Percentiles rank a stretch among this genome's conserved stretches.
phyloP scores from a whole-genome alignment of 1,140 invertebrate species.

The Brachionus paranguensis region DNA sequence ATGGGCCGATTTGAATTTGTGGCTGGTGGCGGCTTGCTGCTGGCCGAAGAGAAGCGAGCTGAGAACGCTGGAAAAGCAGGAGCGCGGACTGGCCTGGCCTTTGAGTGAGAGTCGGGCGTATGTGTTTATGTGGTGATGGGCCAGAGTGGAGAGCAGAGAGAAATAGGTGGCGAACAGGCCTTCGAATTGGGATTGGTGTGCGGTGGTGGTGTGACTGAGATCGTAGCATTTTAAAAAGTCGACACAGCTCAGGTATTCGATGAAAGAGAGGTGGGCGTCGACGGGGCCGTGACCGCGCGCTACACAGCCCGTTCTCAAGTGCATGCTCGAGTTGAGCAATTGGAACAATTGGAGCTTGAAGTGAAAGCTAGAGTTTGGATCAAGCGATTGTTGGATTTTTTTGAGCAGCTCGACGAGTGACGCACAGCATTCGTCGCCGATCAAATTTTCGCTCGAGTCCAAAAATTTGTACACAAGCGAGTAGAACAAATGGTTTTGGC shows the following conservation, averaged over 20 bases:
- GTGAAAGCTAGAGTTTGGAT: not conserved
- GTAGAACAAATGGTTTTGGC: not conserved
- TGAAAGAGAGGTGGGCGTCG: conserved; percentile 71
- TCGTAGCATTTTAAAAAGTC: conserved; percentile 60
- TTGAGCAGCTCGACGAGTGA: conserved; percentile 42
- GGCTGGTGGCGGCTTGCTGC: no score
- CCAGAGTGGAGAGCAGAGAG: not conserved
- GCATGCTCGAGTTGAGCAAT: not conserved
- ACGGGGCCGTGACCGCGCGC: conserved; percentile 67
- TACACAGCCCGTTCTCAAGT: conserved; percentile 61
- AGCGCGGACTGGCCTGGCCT: conserved; percentile 58
- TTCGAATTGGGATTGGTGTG: not conserved
- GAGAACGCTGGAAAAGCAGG: conserved; percentile 53
- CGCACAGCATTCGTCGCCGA: conserved; percentile 42
- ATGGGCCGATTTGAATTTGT: not conserved
- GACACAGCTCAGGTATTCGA: conserved; percentile 64
- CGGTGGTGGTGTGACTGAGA: not conserved
- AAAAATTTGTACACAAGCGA: conserved; percentile 22
- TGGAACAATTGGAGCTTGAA: not conserved
- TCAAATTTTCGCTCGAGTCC: conserved; percentile 43
- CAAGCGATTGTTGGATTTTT: not conserved
- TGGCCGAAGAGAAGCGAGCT: conserved; percentile 46
- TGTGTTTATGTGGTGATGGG: not conserved
- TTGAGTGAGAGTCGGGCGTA: conserved; percentile 55
- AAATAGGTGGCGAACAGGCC: not conserved